Conservation (phyloP, 2,888 invertebrate genomes). For the Platycnemis pennipes region DNA sequence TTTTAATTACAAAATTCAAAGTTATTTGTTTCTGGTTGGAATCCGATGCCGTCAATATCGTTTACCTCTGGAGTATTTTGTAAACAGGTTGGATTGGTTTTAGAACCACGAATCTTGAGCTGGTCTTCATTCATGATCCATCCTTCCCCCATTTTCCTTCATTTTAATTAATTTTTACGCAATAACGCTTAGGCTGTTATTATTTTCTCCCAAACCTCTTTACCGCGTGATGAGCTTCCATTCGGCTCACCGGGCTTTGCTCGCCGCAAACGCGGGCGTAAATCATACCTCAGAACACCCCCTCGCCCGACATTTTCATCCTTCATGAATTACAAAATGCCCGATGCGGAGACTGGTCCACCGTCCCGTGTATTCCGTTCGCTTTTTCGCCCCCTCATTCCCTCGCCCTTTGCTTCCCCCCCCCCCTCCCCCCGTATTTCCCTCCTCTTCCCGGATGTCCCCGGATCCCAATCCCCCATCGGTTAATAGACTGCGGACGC, state of each 20-base stretch:
- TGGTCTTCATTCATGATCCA: not conserved
- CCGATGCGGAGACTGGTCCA: slow-evolving; percentile 37
- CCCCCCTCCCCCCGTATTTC: not conserved
- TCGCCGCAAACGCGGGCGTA: slow-evolving; percentile 33
- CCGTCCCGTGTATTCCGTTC: not conserved
- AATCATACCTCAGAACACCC: slow-evolving; percentile 62
- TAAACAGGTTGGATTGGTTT: not conserved
- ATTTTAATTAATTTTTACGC: not conserved
- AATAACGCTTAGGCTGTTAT: not conserved
- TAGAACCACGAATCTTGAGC: not conserved
- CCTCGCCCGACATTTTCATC: slow-evolving; percentile 37
- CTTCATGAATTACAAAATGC: slow-evolving; percentile 47
- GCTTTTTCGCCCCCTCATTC: not conserved
- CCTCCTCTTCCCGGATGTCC: not conserved
- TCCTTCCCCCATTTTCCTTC: not conserved
- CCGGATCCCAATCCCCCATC: slow-evolving; percentile 48
- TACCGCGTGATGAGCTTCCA: slow-evolving; percentile 34
- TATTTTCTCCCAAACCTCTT: slow-evolving; percentile 31
- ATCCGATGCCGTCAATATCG: too few relatives aligned
- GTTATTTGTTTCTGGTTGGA: not conserved
- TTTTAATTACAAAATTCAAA: not conserved
- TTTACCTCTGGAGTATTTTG: too few relatives aligned
- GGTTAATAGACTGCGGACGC: slow-evolving; percentile 52
- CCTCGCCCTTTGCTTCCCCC: not conserved
- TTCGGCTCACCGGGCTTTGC: slow-evolving; percentile 1